phyloP scores from a whole-genome alignment of 2,113 vertebrate genomes.

The Struthio camelus region DNA sequence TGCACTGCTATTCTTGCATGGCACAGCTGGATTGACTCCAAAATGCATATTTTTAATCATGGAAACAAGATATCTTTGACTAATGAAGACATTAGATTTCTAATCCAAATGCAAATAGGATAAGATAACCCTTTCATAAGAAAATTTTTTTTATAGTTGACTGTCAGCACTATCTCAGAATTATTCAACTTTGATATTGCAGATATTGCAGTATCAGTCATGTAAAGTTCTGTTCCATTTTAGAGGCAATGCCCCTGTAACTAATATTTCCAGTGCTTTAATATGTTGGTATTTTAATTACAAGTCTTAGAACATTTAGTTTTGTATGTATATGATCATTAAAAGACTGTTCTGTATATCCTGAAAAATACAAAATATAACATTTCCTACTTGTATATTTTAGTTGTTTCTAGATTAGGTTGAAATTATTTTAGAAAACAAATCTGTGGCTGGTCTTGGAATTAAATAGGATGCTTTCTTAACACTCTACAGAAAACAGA shows the following conservation, averaged over 20 bases:
- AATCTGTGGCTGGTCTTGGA: not conserved
- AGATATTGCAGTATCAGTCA: constrained; percentile 1
- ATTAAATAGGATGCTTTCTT: not conserved
- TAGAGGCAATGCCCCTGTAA: not conserved
- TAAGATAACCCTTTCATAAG: not conserved
- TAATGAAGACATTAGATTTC: constrained; percentile 30
- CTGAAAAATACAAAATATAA: not conserved
- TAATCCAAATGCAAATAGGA: constrained; percentile 36
- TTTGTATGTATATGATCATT: not conserved
- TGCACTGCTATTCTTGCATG: not conserved
- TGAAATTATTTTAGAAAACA: not conserved
- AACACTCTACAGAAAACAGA: not conserved
- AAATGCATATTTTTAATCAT: not conserved
- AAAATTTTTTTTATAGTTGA: constrained; percentile 17
- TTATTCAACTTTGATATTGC: constrained; percentile 42
- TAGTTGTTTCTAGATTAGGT: not conserved
- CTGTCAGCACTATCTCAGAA: not conserved
- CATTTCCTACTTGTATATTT: not conserved
- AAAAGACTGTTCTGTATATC: not conserved
- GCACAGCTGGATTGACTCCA: not conserved
- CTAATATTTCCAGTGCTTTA: not conserved
- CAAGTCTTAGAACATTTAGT: not conserved
- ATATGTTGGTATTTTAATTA: constrained; percentile 37
- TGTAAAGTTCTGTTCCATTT: constrained; percentile 30
- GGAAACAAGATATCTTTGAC: not conserved